A percentile compares a stretch with the other conserved stretches of the same genome.
phyloP scores from a whole-genome alignment of 2,888 invertebrate species.

The Diplazon laetatorius region DNA sequence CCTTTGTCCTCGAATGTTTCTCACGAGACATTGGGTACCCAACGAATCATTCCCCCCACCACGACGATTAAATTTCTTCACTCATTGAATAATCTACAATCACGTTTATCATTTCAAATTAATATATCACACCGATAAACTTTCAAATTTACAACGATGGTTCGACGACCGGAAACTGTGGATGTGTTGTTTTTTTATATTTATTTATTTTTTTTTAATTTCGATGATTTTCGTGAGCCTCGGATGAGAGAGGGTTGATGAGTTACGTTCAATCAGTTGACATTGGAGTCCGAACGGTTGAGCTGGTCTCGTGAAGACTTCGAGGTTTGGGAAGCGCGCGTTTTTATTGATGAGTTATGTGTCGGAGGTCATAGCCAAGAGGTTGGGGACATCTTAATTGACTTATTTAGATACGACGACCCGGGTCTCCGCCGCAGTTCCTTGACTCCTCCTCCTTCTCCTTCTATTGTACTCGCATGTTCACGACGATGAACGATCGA shows the following conservation, averaged over 20 bases:
- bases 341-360: constrained; percentile 29
- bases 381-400: constrained; percentile 68
- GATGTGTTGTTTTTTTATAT: too few relatives aligned
- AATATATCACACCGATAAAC: neutral
- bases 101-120: neutral
- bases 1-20: constrained; percentile 36
- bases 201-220: too few relatives aligned
- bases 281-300: too few relatives aligned
- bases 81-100: constrained; percentile 12
- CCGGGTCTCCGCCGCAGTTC: constrained; percentile 27
- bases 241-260: too few relatives aligned
- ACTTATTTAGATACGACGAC: constrained; percentile 66
- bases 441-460: constrained; percentile 29
- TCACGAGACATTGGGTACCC: constrained; percentile 36
- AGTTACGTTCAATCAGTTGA: too few relatives aligned
- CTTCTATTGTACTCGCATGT: constrained; percentile 6
- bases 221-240: too few relatives aligned
- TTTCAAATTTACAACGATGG: neutral
- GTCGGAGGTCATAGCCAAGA: constrained; percentile 61
- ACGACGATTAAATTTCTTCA: constrained; percentile 15
- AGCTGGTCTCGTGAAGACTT: constrained; percentile 12
- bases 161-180: constrained; percentile 25
- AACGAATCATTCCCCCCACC: neutral
- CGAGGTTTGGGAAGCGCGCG: neutral
- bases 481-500: neutral